These are phyloP conservation scores for Xenopus tropicalis DNA, from an alignment of 2,113 vertebrate genomes.

Conservation along the genomic window UCB_Xtro_10.0 CM004447.2:40259501-40260000, in stretches of 20 bases:
- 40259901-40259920: constrained; percentile 19
- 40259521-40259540: constrained; percentile 11
- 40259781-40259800: not conserved
- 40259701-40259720: not conserved
- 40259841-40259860: not conserved
- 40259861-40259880: not conserved
- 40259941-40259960: constrained; percentile 18
- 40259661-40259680: not conserved
- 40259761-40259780: not conserved
- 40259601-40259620: not conserved
- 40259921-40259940: constrained; percentile 22
- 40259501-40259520: too few species aligned
- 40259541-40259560: constrained; percentile 31
- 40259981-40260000: too few species aligned
- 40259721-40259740: not conserved
- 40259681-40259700: not conserved
- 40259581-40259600: not conserved
- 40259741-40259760: not conserved
- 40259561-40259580: constrained; percentile 14
- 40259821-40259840: not conserved
- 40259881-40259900: constrained; percentile 27
- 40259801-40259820: not conserved
- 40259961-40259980: not conserved
- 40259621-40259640: not conserved
- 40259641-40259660: not conserved